Conservation (phyloP, 2,888 invertebrate species). For the Apamea sordens region DNA sequence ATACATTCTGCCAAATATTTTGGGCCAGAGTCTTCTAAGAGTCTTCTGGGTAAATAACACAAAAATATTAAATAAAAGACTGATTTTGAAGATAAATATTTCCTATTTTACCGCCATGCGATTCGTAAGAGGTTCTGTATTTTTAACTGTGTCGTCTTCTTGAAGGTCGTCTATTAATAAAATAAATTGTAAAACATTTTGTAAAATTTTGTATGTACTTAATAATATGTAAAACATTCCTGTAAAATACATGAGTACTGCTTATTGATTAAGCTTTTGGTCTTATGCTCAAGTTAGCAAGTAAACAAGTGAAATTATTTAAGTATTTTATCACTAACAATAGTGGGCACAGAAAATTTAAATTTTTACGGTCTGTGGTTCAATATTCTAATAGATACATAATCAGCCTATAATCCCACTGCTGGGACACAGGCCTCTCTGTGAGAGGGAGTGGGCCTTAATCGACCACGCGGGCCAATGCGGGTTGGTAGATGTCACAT, state of each 20-base stretch:
- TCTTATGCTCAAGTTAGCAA: conserved; percentile 55
- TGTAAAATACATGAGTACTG: conserved; percentile 29
- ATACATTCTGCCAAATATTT: background rate
- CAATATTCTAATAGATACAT: background rate
- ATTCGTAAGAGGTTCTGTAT: conserved; percentile 35
- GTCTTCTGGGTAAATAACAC: background rate
- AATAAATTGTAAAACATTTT: conserved; percentile 17
- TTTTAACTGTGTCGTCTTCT: conserved; percentile 23
- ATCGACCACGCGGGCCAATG: too few species aligned
- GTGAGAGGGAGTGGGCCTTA: too few species aligned
- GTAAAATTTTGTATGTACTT: conserved; percentile 57
- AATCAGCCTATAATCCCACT: too few species aligned
- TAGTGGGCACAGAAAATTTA: background rate
- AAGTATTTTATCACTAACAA: conserved; percentile 26
- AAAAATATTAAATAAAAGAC: conserved; percentile 38
- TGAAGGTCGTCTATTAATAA: conserved; percentile 3
- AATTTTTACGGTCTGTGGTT: background rate
- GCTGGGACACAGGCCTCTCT: too few species aligned
- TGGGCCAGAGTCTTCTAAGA: background rate
- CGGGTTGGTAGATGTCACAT: too few species aligned
- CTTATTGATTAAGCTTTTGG: conserved; percentile 25
- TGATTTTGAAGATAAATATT: conserved; percentile 49
- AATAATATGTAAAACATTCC: conserved; percentile 54
- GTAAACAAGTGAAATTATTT: conserved; percentile 26
- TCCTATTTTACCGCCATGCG: conserved; percentile 19